Evolutionary conservation across 2,888 invertebrate genomes (phyloP).

Genomic region (Sminthurinus aureus): DNA sequence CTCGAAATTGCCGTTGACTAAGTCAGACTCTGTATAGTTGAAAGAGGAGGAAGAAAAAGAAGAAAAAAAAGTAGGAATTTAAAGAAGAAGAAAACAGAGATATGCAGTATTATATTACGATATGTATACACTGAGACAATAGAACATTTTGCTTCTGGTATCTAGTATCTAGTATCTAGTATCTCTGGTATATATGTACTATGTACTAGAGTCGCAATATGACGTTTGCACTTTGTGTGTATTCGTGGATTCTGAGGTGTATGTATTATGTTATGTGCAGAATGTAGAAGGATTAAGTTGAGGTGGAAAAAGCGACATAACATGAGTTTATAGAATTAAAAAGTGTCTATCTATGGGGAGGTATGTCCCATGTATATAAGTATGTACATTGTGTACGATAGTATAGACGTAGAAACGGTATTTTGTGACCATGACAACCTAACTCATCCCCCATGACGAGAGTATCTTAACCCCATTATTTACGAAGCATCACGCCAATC

Average conservation of each 20-base stretch:
- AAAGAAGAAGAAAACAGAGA: too few relatives aligned
- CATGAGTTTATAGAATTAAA: background rate
- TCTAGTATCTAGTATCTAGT: too few relatives aligned
- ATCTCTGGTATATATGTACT: too few relatives aligned
- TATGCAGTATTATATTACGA: background rate
- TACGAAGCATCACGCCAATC: constrained; percentile 38
- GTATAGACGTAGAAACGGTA: background rate
- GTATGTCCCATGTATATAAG: background rate
- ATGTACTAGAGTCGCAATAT: too few relatives aligned
- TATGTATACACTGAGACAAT: background rate
- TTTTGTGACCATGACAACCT: constrained; percentile 29
- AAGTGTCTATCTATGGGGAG: background rate
- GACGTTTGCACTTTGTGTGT: too few relatives aligned
- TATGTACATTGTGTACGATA: background rate
- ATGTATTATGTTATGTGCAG: background rate
- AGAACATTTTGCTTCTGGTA: too few relatives aligned
- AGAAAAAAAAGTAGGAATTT: too few relatives aligned
- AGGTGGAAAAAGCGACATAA: background rate
- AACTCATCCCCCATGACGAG: constrained; percentile 49
- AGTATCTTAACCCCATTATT: constrained; percentile 53
- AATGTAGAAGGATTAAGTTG: background rate
- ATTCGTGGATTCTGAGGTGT: too few relatives aligned
- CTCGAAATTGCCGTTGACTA: background rate
- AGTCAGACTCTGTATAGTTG: background rate
- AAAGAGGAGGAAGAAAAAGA: too few relatives aligned